Evolutionary conservation across 2,797 vertebrate species (phyloP).

Genomic region (Sebastolobus alascanus): DNA sequence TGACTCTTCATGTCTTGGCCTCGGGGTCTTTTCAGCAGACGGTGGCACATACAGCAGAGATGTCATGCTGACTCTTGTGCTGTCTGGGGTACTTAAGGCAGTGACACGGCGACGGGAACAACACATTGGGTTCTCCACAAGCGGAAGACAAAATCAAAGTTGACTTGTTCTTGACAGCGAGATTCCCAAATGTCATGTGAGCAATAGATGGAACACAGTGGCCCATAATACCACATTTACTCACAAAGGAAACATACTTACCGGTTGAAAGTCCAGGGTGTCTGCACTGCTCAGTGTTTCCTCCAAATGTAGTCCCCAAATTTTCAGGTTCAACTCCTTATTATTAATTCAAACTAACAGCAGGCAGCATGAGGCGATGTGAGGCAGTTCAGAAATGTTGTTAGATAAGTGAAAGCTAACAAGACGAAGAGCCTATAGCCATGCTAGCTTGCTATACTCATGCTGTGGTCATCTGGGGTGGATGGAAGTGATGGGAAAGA

Average conservation of each 20-base stretch:
- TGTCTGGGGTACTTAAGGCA: slow-evolving; percentile 65
- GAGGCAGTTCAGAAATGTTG: not conserved
- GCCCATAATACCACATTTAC: slow-evolving; percentile 29
- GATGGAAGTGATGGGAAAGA: not conserved
- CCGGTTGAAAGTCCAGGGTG: not conserved
- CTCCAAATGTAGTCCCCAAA: not conserved
- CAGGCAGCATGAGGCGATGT: slow-evolving; percentile 6
- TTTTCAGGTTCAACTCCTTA: not conserved
- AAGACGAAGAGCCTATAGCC: not conserved
- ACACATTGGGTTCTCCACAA: slow-evolving; percentile 47
- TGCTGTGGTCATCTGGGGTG: not conserved
- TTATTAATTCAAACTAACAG: slow-evolving; percentile 4
- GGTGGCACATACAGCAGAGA: slow-evolving; percentile 51
- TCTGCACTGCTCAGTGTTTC: not conserved
- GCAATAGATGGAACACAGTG: slow-evolving; percentile 39
- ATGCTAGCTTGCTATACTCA: not conserved
- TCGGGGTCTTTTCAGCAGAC: slow-evolving; percentile 60
- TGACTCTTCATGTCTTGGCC: slow-evolving; percentile 59
- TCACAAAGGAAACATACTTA: slow-evolving; percentile 18
- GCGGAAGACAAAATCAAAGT: slow-evolving; percentile 60
- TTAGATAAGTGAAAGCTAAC: not conserved
- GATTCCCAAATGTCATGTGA: slow-evolving; percentile 61
- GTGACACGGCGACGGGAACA: slow-evolving; percentile 34
- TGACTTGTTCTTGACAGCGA: slow-evolving; percentile 59
- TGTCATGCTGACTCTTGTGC: slow-evolving; percentile 63